These are phyloP conservation scores for Chrysemys picta DNA, from an alignment of 2,113 vertebrate genomes.

Conservation along the genomic window DNA sequence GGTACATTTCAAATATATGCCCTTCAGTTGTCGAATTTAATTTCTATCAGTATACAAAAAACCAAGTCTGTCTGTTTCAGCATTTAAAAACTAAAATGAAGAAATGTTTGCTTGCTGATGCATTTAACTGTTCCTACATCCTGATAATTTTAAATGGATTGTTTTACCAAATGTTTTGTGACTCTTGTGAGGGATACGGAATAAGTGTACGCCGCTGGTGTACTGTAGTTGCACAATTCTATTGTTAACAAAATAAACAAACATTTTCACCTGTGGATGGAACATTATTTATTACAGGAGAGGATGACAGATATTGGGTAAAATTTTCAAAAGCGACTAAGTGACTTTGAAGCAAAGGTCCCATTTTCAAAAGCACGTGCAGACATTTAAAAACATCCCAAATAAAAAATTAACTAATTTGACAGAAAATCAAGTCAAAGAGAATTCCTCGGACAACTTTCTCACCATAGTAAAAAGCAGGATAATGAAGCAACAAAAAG, in stretches of 20 bases:
- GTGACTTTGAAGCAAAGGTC: background rate
- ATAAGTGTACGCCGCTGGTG: background rate
- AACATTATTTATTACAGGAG: background rate
- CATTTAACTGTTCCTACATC: background rate
- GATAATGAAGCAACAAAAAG: background rate
- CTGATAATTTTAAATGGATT: background rate
- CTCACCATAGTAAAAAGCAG: background rate
- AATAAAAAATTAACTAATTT: background rate
- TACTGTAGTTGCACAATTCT: background rate
- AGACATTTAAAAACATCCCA: background rate
- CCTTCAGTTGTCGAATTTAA: background rate
- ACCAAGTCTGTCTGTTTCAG: accelerated
- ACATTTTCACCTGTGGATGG: background rate
- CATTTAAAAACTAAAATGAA: background rate
- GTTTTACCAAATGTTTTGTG: background rate
- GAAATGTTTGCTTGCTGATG: background rate
- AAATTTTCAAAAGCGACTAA: slow-evolving; percentile 30
- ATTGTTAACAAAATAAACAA: accelerated
- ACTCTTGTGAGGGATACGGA: background rate
- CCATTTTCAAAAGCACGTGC: background rate
- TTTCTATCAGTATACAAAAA: background rate
- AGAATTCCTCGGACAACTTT: background rate
- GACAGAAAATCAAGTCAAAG: background rate
- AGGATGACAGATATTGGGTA: background rate
- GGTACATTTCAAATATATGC: accelerated